A percentile compares a stretch with the other conserved stretches of the same genome.
phyloP scores from a whole-genome alignment of 2,113 vertebrate genomes.

The Corydoras sp. region DNA sequence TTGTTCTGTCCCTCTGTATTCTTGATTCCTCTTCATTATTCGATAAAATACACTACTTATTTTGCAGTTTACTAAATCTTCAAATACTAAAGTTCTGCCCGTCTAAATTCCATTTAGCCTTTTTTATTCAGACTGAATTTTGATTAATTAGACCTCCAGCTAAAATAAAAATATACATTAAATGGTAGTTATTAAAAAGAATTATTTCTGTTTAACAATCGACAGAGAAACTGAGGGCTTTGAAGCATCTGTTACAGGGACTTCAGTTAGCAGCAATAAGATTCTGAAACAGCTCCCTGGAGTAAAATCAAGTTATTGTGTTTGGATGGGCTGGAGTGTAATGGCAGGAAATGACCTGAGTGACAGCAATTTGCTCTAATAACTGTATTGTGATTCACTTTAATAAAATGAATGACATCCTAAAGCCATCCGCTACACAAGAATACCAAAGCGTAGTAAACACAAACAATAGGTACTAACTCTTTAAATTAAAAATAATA shows the following conservation, averaged over 20 bases:
- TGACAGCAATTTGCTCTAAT: not conserved
- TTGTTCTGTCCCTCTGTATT: no score
- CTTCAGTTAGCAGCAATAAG: not conserved
- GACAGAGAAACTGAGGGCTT: not conserved
- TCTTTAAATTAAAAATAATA: no score
- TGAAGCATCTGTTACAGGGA: not conserved
- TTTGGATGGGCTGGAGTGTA: not conserved
- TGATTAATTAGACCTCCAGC: no score
- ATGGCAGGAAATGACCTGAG: not conserved
- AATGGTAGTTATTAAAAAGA: not conserved
- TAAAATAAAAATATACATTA: no score
- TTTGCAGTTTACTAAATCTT: no score
- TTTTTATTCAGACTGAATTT: no score
- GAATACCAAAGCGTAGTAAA: no score
- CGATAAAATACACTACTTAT: no score
- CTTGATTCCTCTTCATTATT: no score
- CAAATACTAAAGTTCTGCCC: no score
- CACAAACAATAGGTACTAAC: no score
- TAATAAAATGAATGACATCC: not conserved
- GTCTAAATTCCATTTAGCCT: no score
- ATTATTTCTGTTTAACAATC: not conserved
- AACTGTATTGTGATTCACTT: not conserved
- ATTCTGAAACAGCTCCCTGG: not conserved
- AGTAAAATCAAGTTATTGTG: conserved; percentile 15
- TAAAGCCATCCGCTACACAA: not conserved